Evolutionary conservation across 2,797 vertebrate species (phyloP).

Genomic region (Clarias pachynema): DNA sequence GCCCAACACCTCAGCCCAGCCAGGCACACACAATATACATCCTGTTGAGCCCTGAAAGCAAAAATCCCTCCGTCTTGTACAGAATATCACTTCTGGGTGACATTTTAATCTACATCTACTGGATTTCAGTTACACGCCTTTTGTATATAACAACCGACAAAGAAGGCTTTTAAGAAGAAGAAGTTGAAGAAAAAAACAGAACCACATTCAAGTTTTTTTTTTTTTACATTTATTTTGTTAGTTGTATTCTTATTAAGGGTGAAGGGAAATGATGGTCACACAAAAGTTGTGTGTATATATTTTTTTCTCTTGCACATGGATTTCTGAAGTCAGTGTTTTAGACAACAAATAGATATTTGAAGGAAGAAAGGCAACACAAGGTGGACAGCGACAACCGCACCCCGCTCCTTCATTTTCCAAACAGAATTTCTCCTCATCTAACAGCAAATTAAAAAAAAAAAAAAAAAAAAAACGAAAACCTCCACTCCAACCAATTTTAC

Average conservation of each 20-base stretch:
- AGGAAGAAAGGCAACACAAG: slow-evolving; percentile 68
- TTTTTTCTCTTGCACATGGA: slow-evolving; percentile 74
- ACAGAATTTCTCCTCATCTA: slow-evolving; percentile 59
- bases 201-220: slow-evolving; percentile 50
- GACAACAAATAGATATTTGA: slow-evolving; percentile 69
- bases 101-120: not conserved
- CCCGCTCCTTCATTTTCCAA: slow-evolving; percentile 74
- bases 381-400: slow-evolving; percentile 64
- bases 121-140: not conserved
- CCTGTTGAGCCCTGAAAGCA: not conserved
- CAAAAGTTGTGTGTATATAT: slow-evolving; percentile 58
- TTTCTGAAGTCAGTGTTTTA: slow-evolving; percentile 86
- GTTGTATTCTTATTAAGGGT: slow-evolving; percentile 84
- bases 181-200: slow-evolving; percentile 15
- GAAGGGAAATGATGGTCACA: slow-evolving; percentile 81
- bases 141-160: not conserved
- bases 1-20: slow-evolving; percentile 20
- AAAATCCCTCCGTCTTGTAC: not conserved
- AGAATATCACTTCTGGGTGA: not conserved
- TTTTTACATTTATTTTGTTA: slow-evolving; percentile 83
- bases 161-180: not conserved
- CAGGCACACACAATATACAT: not conserved
- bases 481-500: slow-evolving; percentile 65
- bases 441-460: slow-evolving; percentile 49
- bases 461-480: slow-evolving; percentile 21